phyloP scores from a whole-genome alignment of 2,113 vertebrate genomes.

The Phalacrocorax pelagicus region DNA sequence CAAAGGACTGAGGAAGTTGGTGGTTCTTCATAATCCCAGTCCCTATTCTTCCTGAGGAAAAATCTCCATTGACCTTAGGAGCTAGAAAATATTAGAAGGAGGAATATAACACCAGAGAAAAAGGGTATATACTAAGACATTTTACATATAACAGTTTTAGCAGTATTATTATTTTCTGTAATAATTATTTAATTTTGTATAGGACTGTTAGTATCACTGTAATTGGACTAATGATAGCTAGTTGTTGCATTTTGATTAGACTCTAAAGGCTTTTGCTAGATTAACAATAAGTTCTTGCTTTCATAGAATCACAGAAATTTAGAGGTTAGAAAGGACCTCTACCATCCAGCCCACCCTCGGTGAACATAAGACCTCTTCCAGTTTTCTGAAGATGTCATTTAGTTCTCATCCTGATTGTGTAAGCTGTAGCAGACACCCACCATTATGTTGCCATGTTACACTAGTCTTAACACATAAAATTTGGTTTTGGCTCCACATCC shows the following conservation, averaged over 20 bases:
- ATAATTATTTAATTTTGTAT: background rate
- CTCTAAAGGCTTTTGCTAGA: background rate
- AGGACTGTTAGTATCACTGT: background rate
- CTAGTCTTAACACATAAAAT: background rate
- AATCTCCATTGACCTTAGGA: background rate
- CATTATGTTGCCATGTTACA: accelerated
- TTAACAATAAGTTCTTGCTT: background rate
- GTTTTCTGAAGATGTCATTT: background rate
- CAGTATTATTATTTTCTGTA: background rate
- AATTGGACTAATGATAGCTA: background rate
- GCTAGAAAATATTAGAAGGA: background rate
- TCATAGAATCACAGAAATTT: background rate
- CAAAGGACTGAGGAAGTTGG: background rate
- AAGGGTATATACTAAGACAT: background rate
- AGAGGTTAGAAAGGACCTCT: background rate
- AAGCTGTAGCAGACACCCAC: background rate
- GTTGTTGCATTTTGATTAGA: background rate
- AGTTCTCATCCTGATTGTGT: background rate
- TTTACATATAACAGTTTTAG: background rate
- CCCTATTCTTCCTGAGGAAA: background rate
- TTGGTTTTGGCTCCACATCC: background rate
- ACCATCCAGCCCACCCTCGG: background rate
- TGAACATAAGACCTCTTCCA: background rate
- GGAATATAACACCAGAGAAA: background rate
- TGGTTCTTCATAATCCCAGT: background rate